Percentiles rank a stretch among this genome's conserved stretches.
Evolutionary conservation across 1,140 invertebrate genomes (phyloP).

Genomic region (Colletes gigas): DNA sequence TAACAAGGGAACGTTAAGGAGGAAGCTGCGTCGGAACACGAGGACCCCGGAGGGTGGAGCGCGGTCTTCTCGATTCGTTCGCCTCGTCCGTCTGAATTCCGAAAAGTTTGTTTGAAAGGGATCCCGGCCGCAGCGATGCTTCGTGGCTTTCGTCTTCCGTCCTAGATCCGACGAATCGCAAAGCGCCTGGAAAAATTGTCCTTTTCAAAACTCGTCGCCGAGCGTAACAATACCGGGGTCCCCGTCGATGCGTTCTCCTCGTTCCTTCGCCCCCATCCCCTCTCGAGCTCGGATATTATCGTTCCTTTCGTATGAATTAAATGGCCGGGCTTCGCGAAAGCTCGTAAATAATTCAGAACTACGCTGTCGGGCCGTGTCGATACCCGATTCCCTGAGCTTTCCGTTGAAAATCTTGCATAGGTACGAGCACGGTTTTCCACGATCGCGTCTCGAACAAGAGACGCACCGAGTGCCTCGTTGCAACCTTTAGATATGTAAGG

Average conservation of each 20-base stretch:
- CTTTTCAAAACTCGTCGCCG: slow-evolving; percentile 43
- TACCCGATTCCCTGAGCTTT: slow-evolving; percentile 11
- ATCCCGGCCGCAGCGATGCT: slow-evolving; percentile 33
- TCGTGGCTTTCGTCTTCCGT: slow-evolving; percentile 52
- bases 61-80: background rate
- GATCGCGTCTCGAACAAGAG: background rate
- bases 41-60: too few species aligned
- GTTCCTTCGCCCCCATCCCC: background rate
- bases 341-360: slow-evolving; percentile 49
- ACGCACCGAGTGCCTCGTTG: background rate
- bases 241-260: slow-evolving; percentile 5
- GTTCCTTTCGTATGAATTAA: slow-evolving; percentile 48
- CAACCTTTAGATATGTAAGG: background rate
- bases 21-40: slow-evolving; percentile 7
- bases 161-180: slow-evolving; percentile 48
- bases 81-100: slow-evolving; percentile 15
- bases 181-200: slow-evolving; percentile 56
- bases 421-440: background rate
- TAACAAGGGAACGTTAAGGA: slow-evolving; percentile 59
- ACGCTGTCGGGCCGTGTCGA: slow-evolving; percentile 21
- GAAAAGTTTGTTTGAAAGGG: slow-evolving; percentile 56
- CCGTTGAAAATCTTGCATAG: slow-evolving; percentile 2
- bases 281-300: slow-evolving; percentile 25
- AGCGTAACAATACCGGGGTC: slow-evolving; percentile 24
- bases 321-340: slow-evolving; percentile 11